Conservation (phyloP, 2,797 vertebrate species). For the Glossophaga mutica region DNA sequence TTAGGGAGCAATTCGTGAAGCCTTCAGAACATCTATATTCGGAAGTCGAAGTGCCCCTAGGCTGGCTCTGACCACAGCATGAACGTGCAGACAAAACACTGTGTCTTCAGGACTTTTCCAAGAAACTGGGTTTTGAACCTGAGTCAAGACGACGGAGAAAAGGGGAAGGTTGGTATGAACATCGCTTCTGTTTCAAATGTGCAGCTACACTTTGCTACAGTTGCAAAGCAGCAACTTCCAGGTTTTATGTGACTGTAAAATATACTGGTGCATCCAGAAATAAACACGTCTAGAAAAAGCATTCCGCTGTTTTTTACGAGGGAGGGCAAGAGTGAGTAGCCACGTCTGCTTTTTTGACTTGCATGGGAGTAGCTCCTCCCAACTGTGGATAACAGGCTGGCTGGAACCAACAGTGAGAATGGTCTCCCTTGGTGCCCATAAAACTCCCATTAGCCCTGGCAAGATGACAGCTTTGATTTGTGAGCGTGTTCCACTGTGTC, state of each 20-base stretch:
- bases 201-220: neutral
- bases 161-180: neutral
- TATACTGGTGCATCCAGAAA: neutral
- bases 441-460: neutral
- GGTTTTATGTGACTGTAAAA: neutral
- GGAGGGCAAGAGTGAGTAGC: neutral
- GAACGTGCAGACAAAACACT: neutral
- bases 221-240: neutral
- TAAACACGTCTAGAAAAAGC: neutral
- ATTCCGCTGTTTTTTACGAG: neutral
- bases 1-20: neutral
- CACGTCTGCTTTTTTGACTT: neutral
- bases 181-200: neutral
- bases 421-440: constrained; percentile 13
- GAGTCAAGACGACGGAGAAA: neutral
- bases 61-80: neutral
- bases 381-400: neutral
- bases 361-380: neutral
- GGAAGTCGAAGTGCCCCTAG: neutral
- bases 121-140: neutral
- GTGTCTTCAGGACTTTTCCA: neutral
- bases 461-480: constrained; percentile 27
- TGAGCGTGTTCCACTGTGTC: neutral
- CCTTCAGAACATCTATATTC: neutral
- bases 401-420: neutral